phyloP scores from a whole-genome alignment of 2,888 invertebrate genomes.

The Tetanocera ferruginea region DNA sequence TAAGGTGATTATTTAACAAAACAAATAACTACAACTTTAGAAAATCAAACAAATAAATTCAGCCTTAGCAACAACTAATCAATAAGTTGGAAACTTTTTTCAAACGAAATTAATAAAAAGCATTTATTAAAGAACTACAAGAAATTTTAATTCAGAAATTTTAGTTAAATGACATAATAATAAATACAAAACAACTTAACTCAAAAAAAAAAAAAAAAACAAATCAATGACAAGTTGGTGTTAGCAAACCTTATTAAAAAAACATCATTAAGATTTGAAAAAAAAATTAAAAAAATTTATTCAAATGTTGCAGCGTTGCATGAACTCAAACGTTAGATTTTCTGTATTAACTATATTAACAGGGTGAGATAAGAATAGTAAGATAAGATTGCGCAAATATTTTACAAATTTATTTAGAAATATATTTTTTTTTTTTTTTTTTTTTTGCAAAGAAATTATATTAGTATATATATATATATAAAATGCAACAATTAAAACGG shows the following conservation, averaged over 20 bases:
- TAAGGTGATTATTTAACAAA: slow-evolving; percentile 13
- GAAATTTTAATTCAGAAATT: slow-evolving; percentile 28
- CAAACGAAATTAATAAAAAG: slow-evolving; percentile 49
- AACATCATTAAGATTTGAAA: too few relatives aligned
- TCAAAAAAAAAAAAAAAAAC: too few relatives aligned
- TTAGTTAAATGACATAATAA: slow-evolving; percentile 9
- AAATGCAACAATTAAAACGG: slow-evolving; percentile 38
- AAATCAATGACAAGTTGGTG: not conserved
- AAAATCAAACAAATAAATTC: slow-evolving; percentile 44
- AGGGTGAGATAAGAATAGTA: too few relatives aligned
- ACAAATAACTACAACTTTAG: slow-evolving; percentile 32
- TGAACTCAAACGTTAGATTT: slow-evolving; percentile 53
- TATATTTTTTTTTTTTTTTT: not conserved
- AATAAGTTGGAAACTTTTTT: not conserved
- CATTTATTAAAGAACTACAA: slow-evolving; percentile 42
- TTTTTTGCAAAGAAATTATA: slow-evolving; percentile 1
- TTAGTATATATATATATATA: slow-evolving; percentile 13
- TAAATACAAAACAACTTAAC: slow-evolving; percentile 33
- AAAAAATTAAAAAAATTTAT: too few relatives aligned
- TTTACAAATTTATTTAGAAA: not conserved
- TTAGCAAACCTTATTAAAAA: too few relatives aligned
- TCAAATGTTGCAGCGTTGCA: slow-evolving; percentile 50
- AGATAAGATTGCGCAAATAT: slow-evolving; percentile 34
- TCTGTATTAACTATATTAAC: slow-evolving; percentile 13
- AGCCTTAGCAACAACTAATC: slow-evolving; percentile 38